Conservation (phyloP, 92 coral and sea anemone species). For the Phenganax stokvisi region DNA sequence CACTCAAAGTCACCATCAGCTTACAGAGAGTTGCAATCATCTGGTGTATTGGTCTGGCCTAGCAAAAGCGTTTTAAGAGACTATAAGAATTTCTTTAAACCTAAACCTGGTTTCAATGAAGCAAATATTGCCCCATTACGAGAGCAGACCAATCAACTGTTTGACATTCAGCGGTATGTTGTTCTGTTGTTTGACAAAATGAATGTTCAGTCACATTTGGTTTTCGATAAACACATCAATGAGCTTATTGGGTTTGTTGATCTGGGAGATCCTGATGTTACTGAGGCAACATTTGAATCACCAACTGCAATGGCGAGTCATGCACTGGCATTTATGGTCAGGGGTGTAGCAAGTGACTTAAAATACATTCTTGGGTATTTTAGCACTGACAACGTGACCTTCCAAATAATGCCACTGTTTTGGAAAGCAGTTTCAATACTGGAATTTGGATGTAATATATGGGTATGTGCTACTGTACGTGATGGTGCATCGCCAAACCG, state of each 20-base stretch:
- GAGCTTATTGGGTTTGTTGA: slow-evolving; percentile 32
- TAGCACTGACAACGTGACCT: slow-evolving; percentile 12
- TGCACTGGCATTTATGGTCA: slow-evolving; percentile 33
- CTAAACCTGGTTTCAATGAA: slow-evolving; percentile 37
- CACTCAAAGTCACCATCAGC: slow-evolving; percentile 40
- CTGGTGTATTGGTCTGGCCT: slow-evolving; percentile 47
- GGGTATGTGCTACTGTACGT: slow-evolving; percentile 8
- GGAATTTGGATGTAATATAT: too few relatives aligned
- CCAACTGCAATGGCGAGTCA: too few relatives aligned
- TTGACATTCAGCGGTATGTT: slow-evolving; percentile 47
- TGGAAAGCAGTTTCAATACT: too few relatives aligned
- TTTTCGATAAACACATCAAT: slow-evolving; percentile 15
- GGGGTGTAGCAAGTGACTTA: slow-evolving; percentile 37
- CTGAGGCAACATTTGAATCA: too few relatives aligned
- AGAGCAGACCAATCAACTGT: slow-evolving; percentile 15
- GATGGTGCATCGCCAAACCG: slow-evolving; percentile 31
- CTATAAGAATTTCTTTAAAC: slow-evolving; percentile 20
- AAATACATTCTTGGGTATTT: slow-evolving; percentile 18
- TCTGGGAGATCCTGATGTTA: slow-evolving; percentile 45
- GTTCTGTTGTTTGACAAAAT: slow-evolving; percentile 47
- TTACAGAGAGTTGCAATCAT: slow-evolving; percentile 35
- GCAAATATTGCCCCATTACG: slow-evolving; percentile 28
- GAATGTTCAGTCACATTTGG: slow-evolving; percentile 40
- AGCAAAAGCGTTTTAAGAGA: too few relatives aligned
- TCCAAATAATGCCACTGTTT: slow-evolving; percentile 30